Evolutionary conservation across 1,140 invertebrate species (phyloP), one percentile per base, ranked within the genome.

Genomic region (Cardiocondyla obscurior): DNA sequence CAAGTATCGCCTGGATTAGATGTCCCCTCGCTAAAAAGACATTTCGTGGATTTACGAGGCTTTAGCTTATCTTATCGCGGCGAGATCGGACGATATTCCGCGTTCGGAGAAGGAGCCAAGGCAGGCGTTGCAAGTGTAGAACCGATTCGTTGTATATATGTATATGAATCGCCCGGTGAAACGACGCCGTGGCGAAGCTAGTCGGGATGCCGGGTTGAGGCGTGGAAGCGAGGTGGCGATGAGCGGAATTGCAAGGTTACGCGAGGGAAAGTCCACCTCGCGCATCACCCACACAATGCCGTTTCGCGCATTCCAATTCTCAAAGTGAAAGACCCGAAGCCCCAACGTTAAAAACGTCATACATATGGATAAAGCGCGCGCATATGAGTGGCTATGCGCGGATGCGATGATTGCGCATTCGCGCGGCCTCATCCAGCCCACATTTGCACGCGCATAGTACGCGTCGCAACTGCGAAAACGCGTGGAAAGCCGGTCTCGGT

Each of bases 251-350:
- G 87, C 86, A 83, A 82, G 88, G 88, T 89, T 89, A 89, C 72
- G 57, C 57, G 57, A 87, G 85, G 83, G 88, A 89, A 89, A 89
- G 88, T 89, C 76, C 42, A n/a, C 53, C 39, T 73, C 74, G 73
- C 36, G 57, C 82, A 88, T 90, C 87, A 85, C 73, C 87, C 84
- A 88, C 89, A 88, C 84, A 69, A 62, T 53, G 57, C 60, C 44
- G 58, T 82, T 90, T 90, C 85, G 89, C 87, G 88, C 89, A 90
- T 90, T 90, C 88, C 84, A 74, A 82, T 81, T 86, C 85, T 87
- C 87, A 90, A 90, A 90, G 89, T 90, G 89, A 90, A 90, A 90
- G 89, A 90, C 67, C 57, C 22, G 22, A 53, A 28, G 51, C 22
- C 49, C 36, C n/a, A 49, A 33, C 82, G 33, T 87, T 85, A 85